These are phyloP conservation scores for Allophyes oxyacanthae DNA, from an alignment of 2,888 invertebrate genomes.

Conservation along the genomic window DNA sequence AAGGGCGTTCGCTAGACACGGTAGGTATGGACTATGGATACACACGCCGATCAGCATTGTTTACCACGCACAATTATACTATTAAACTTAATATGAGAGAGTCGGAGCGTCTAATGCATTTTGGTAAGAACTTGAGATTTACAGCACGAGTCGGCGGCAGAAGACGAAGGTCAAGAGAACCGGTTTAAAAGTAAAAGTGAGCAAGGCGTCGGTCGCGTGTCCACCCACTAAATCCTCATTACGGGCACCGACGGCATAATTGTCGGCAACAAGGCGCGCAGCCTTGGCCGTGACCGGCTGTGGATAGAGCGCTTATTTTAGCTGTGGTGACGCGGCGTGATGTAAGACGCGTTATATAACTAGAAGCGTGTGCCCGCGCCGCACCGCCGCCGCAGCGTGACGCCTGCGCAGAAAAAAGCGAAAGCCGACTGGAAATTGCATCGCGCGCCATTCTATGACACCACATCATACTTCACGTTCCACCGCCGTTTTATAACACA, in stretches of 20 bases:
- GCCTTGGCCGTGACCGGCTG: conserved; percentile 88
- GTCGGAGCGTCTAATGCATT: conserved; percentile 42
- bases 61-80: conserved; percentile 60
- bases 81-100: conserved; percentile 38
- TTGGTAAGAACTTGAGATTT: conserved; percentile 44
- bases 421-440: conserved; percentile 83
- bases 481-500: conserved; percentile 32
- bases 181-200: conserved; percentile 88
- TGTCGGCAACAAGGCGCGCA: conserved; percentile 81
- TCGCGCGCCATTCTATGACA: conserved; percentile 54
- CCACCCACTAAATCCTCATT: conserved; percentile 88
- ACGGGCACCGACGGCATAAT: conserved; percentile 80
- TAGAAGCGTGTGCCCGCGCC: conserved; percentile 72
- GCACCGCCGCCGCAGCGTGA: conserved; percentile 67
- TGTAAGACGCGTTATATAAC: conserved; percentile 84
- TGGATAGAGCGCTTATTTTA: conserved; percentile 86
- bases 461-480: conserved; percentile 44
- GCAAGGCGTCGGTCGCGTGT: conserved; percentile 76
- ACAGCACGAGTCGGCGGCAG: conserved; percentile 50
- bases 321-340: conserved; percentile 84
- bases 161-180: conserved; percentile 79
- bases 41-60: conserved; percentile 66
- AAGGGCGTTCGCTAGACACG: conserved; percentile 85
- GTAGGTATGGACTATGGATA: conserved; percentile 67
- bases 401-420: conserved; percentile 78